Evolutionary conservation across 2,888 invertebrate species (phyloP).

Genomic region (Agrotis clavis): DNA sequence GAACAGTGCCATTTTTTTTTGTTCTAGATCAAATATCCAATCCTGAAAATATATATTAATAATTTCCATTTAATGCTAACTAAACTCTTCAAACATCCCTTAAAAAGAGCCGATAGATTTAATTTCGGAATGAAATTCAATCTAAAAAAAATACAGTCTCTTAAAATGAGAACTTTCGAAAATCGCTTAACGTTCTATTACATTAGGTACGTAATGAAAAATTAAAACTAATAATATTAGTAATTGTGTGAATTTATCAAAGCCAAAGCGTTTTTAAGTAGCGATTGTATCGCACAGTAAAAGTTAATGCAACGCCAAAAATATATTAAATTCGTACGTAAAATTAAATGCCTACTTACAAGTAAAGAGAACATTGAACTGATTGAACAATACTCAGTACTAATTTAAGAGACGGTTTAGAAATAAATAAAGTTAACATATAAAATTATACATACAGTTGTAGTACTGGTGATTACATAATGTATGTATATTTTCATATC

Average conservation of each 20-base stretch:
- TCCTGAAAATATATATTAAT: conserved; percentile 8
- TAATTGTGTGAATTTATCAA: conserved; percentile 24
- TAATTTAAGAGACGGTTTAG: conserved; percentile 3
- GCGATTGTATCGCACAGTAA: conserved; percentile 53
- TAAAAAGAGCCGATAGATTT: conserved; percentile 2
- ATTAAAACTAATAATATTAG: conserved; percentile 26
- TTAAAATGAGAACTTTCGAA: not conserved
- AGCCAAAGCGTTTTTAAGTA: conserved; percentile 22
- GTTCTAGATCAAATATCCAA: conserved; percentile 4
- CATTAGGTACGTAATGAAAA: conserved; percentile 25
- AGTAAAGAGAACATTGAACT: conserved; percentile 13
- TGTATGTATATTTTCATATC: not conserved
- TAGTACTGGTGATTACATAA: too few species aligned
- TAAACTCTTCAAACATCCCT: not conserved
- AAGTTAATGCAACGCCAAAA: conserved; percentile 26
- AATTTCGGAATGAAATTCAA: not conserved
- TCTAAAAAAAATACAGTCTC: conserved; percentile 29
- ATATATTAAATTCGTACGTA: conserved; percentile 49
- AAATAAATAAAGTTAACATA: conserved; percentile 47
- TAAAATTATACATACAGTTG: conserved; percentile 22
- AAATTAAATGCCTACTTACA: conserved; percentile 7
- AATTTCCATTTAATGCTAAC: not conserved
- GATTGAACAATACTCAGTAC: conserved; percentile 19
- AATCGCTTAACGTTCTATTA: not conserved
- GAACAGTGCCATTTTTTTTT: conserved; percentile 2